These are phyloP conservation scores for Pseudonaja textilis DNA, from an alignment of 2,113 vertebrate species.

Conservation along the genomic window DNA sequence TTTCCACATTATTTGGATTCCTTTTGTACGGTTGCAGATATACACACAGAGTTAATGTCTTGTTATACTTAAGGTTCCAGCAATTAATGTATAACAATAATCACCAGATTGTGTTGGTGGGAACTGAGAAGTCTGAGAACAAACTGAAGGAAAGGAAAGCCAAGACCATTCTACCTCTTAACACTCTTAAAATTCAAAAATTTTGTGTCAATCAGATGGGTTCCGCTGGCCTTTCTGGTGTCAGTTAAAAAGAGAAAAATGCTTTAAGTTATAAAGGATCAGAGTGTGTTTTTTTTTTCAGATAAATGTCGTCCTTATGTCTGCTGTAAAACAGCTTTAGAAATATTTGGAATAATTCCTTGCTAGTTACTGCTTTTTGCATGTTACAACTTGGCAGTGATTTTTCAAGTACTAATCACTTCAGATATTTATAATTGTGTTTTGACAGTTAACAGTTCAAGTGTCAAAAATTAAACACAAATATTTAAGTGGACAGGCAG, in stretches of 20 bases:
- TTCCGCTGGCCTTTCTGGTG: slow-evolving; percentile 58
- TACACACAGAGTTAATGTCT: slow-evolving; percentile 29
- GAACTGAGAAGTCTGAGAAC: slow-evolving; percentile 6
- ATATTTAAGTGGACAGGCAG: not conserved
- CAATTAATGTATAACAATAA: slow-evolving; percentile 1
- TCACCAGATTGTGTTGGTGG: slow-evolving; percentile 23
- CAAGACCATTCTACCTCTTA: slow-evolving; percentile 41
- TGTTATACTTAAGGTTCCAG: slow-evolving; percentile 26
- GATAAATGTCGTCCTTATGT: slow-evolving; percentile 56
- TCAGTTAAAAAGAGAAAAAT: slow-evolving; percentile 67
- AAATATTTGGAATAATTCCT: slow-evolving; percentile 69
- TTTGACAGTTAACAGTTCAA: slow-evolving; percentile 69
- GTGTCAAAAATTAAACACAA: slow-evolving; percentile 59
- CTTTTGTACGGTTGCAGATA: slow-evolving; percentile 14
- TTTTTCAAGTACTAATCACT: slow-evolving; percentile 70
- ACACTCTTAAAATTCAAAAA: slow-evolving; percentile 51
- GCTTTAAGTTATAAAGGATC: slow-evolving; percentile 63
- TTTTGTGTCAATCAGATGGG: slow-evolving; percentile 54
- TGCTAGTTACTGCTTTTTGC: slow-evolving; percentile 56
- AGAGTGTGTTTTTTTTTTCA: slow-evolving; percentile 50
- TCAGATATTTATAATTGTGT: slow-evolving; percentile 61
- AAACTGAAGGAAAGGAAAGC: slow-evolving; percentile 22
- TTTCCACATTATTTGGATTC: not conserved
- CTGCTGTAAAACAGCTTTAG: slow-evolving; percentile 62
- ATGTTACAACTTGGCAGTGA: slow-evolving; percentile 68